A percentile compares a stretch with the other conserved stretches of the same genome.
phyloP scores from a whole-genome alignment of 1,140 invertebrate species.

The Oscheius sp. region DNA sequence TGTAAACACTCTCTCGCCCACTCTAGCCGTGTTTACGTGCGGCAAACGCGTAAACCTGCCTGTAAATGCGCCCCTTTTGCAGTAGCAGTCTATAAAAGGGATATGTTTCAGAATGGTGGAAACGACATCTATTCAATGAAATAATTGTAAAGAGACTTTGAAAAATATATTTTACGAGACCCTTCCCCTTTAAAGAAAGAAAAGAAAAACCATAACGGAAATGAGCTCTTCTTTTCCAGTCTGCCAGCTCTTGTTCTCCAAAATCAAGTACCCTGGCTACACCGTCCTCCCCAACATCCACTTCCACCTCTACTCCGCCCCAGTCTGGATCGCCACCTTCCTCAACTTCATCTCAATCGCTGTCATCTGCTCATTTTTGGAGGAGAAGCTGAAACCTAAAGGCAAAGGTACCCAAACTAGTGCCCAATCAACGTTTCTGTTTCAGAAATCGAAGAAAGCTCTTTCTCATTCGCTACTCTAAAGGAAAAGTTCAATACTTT shows the following conservation, averaged over 20 bases:
- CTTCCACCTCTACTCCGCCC: slow-evolving; percentile 36
- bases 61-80: too few relatives aligned
- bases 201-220: background rate
- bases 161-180: too few relatives aligned
- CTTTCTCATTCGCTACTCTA: background rate
- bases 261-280: slow-evolving; percentile 24
- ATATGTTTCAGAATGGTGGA: too few relatives aligned
- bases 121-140: too few relatives aligned
- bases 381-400: slow-evolving; percentile 14
- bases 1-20: too few relatives aligned
- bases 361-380: background rate
- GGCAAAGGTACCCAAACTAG: background rate
- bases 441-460: background rate
- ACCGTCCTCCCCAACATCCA: slow-evolving; percentile 15
- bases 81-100: too few relatives aligned
- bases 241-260: slow-evolving; percentile 17
- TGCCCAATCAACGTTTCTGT: background rate
- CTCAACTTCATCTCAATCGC: slow-evolving; percentile 23
- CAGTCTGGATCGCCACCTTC: slow-evolving; percentile 28
- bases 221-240: too few relatives aligned
- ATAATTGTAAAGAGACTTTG: too few relatives aligned
- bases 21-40: too few relatives aligned
- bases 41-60: too few relatives aligned
- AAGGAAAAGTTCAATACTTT: background rate
- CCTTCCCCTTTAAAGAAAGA: too few relatives aligned